Evolutionary conservation across 2,113 vertebrate genomes (phyloP).

Genomic region (Cebidichthys violaceus): DNA sequence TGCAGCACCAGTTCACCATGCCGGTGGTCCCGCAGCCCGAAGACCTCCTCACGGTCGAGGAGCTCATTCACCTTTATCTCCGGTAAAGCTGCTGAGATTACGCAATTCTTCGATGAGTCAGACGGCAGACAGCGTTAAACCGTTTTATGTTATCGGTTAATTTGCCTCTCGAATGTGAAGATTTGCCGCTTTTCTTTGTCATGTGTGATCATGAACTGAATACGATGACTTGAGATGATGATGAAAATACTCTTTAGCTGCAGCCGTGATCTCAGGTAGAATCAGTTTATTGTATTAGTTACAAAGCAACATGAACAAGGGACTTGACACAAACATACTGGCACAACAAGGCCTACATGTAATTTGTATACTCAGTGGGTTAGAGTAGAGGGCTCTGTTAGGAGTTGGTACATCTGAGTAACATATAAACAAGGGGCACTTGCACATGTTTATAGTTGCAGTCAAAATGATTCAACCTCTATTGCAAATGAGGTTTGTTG

Average conservation of each 20-base stretch:
- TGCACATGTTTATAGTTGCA: too few species aligned
- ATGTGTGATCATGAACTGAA: not conserved
- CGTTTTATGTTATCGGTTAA: not conserved
- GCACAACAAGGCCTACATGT: not conserved
- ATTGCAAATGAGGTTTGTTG: too few species aligned
- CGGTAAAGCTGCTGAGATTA: conserved; percentile 74
- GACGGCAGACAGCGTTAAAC: not conserved
- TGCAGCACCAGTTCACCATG: conserved; percentile 95
- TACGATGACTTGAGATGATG: too few species aligned
- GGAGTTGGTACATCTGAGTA: too few species aligned
- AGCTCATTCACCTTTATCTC: conserved; percentile 88
- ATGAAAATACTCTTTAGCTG: not conserved
- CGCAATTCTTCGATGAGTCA: not conserved
- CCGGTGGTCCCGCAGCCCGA: conserved; percentile 88
- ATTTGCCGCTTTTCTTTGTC: not conserved
- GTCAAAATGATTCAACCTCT: too few species aligned
- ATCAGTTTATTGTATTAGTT: not conserved
- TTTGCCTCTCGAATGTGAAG: not conserved
- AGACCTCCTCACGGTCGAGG: conserved; percentile 85
- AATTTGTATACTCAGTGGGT: too few species aligned
- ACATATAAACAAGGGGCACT: too few species aligned
- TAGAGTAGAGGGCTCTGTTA: too few species aligned
- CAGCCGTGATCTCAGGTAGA: not conserved
- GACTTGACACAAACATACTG: not conserved
- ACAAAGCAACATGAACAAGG: not conserved